phyloP scores from a whole-genome alignment of 2,797 vertebrate genomes.

The Iguana delicatissima region DNA sequence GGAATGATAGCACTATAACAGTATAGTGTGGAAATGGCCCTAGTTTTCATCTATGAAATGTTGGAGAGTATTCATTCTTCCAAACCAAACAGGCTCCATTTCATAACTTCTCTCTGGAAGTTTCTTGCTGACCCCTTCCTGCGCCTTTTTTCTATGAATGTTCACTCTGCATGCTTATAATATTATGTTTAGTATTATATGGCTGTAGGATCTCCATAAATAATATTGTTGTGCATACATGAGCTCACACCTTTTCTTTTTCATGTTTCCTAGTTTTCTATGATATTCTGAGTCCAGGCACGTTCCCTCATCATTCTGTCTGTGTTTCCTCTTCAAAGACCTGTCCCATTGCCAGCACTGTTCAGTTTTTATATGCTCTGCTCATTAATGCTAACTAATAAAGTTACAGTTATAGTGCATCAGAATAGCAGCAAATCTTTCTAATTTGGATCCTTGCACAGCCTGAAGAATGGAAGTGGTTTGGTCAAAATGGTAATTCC shows the following conservation, averaged over 20 bases:
- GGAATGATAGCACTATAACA: no score
- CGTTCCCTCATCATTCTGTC: accelerated
- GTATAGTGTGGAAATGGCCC: no score
- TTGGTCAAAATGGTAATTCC: conserved; percentile 36
- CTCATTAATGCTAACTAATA: not conserved
- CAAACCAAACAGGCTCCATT: not conserved
- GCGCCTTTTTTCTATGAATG: not conserved
- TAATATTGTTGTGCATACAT: not conserved
- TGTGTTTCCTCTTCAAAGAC: not conserved
- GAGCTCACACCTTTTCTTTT: conserved; percentile 28
- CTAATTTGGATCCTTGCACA: conserved; percentile 17
- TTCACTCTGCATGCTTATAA: not conserved
- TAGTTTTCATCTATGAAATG: no score
- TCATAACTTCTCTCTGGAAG: not conserved
- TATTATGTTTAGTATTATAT: not conserved
- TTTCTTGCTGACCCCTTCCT: accelerated
- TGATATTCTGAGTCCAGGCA: not conserved
- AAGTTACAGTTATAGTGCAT: conserved; percentile 17
- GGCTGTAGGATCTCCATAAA: not conserved
- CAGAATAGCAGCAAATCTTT: not conserved
- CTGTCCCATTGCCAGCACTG: not conserved
- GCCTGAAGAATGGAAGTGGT: conserved; percentile 11
- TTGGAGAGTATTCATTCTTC: not conserved
- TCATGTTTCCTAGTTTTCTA: not conserved
- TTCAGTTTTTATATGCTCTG: conserved; percentile 4